Conservation (phyloP, 2,888 invertebrate genomes). For the Napeogenes sylphis region DNA sequence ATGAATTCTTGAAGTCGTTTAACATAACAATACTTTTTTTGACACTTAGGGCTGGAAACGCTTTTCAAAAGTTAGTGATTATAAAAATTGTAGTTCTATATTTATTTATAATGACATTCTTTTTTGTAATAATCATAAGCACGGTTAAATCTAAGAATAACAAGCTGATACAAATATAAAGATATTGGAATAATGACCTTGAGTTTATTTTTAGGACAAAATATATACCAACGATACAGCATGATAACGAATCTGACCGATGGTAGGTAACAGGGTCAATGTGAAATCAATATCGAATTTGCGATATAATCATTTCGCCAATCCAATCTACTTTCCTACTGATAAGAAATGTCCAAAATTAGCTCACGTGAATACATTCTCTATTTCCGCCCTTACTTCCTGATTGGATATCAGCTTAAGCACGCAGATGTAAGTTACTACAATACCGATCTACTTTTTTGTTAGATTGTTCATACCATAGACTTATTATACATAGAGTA, state of each 20-base stretch:
- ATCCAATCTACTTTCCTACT: conserved; percentile 23
- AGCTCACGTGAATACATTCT: conserved; percentile 12
- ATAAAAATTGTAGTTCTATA: too few relatives aligned
- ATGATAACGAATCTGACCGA: conserved; percentile 18
- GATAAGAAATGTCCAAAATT: conserved; percentile 23
- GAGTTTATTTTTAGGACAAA: background rate
- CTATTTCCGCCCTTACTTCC: background rate
- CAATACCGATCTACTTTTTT: background rate
- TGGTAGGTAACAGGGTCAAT: conserved; percentile 44
- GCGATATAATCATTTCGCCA: conserved; percentile 12
- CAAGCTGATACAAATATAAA: too few relatives aligned
- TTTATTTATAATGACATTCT: too few relatives aligned
- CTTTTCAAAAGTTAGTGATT: too few relatives aligned
- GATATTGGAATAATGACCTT: background rate
- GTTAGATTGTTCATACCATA: background rate
- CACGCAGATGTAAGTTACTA: too few relatives aligned
- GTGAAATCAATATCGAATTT: conserved; percentile 41
- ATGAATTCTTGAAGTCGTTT: too few relatives aligned
- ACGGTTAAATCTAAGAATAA: too few relatives aligned
- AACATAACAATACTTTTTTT: too few relatives aligned
- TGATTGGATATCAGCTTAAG: background rate
- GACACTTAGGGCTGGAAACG: too few relatives aligned
- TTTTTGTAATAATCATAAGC: too few relatives aligned
- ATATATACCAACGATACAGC: conserved; percentile 5
- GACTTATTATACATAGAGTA: too few relatives aligned